Evolutionary conservation across 92 coral and sea anemone genomes (phyloP), one percentile per base, ranked within the genome.

Genomic region (Epizoanthus rinbou): DNA sequence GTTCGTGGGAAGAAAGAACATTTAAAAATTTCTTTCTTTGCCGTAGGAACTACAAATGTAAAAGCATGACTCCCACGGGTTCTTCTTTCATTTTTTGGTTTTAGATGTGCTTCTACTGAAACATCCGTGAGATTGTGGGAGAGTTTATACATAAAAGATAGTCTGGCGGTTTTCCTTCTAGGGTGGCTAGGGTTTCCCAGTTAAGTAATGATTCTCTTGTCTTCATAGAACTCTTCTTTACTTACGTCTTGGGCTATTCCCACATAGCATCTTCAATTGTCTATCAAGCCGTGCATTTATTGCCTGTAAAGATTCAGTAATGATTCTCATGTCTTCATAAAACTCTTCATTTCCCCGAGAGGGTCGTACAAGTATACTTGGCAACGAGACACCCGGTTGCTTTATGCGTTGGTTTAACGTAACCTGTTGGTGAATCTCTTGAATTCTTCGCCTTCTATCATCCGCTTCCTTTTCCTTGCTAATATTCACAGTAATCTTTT

Each of bases 291-390:
- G 21, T 21, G 41, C 3, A 23, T 75, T 75, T 33, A 75, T 75
- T 35, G 81, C 81, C 18, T 58, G 63, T 31, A 75, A 57, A 58
- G 81, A 54, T 35, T 75, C 81, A 33, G n/a, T 58, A n/a, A 75
- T 75, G 54, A 75, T 75, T 57, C 69, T 62, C 81, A 75, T 75
- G 31, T 75, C 81, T 21, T 75, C 66, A 56, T 18, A 75, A 35
- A 75, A 75, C 63, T 75, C 68, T n/a, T 57, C 54, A 57, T 75
- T 75, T 15, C 63, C 60, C 0, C 18, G 33, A 8, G 68, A 39
- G 8, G 67, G 66, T 10, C 25, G 54, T 25, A 18, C 6, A 31
- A 39, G 14, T 58, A 75, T n/a, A 23, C 41, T 35, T 50, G 81
- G 33, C 35, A 75, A 57, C 23, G 81, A 75, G 16, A 75, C 68